These are phyloP conservation scores for Suillia variegata DNA, from an alignment of 2,888 invertebrate genomes.

Conservation along the genomic window DNA sequence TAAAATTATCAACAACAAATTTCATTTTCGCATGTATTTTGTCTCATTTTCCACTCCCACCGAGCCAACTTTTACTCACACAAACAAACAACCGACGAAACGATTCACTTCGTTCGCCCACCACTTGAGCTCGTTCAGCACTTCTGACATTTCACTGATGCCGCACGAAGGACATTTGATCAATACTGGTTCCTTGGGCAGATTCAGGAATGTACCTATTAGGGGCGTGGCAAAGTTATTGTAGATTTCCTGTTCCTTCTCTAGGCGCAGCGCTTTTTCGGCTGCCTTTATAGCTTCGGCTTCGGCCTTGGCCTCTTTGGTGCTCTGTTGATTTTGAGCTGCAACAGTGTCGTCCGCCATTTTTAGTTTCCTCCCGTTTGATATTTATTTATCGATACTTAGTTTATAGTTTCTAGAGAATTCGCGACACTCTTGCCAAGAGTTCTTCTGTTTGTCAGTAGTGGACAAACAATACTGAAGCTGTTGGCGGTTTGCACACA, in stretches of 20 bases:
- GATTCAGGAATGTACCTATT: slow-evolving; percentile 52
- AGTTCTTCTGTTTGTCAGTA: not conserved
- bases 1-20: slow-evolving; percentile 24
- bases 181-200: slow-evolving; percentile 44
- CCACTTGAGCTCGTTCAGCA: slow-evolving; percentile 54
- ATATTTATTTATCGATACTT: not conserved
- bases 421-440: not conserved
- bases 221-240: slow-evolving; percentile 56
- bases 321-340: too few species aligned
- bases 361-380: too few species aligned
- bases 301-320: not conserved
- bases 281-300: slow-evolving; percentile 16
- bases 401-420: too few species aligned
- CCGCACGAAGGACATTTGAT: slow-evolving; percentile 56
- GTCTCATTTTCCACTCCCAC: not conserved
- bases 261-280: slow-evolving; percentile 24
- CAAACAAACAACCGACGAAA: slow-evolving; percentile 52
- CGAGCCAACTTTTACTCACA: too few species aligned
- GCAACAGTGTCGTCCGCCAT: not conserved
- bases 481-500: too few species aligned
- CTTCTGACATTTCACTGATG: slow-evolving; percentile 42
- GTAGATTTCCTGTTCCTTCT: slow-evolving; percentile 44
- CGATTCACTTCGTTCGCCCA: slow-evolving; percentile 53
- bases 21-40: not conserved
- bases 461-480: not conserved